Evolutionary conservation across 2,797 vertebrate species (phyloP).

Genomic region (Microhierax caerulescens): DNA sequence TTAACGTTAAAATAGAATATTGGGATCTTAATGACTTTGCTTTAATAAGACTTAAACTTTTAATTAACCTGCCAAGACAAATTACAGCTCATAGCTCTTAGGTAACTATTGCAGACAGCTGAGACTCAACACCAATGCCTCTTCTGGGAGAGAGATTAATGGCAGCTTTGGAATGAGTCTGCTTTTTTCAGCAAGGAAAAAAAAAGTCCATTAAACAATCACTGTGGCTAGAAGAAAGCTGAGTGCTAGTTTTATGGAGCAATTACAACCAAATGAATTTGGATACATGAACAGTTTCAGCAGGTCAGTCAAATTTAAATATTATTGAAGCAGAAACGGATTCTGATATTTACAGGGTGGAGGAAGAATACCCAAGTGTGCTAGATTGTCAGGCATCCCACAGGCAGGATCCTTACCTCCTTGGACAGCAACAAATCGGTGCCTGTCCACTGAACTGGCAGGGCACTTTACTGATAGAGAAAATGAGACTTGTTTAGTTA

Average conservation of each 20-base stretch:
- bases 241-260: slow-evolving; percentile 33
- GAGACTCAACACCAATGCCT: slow-evolving; percentile 67
- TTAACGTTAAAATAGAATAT: slow-evolving; percentile 52
- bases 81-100: slow-evolving; percentile 69
- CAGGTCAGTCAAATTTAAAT: neutral
- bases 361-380: neutral
- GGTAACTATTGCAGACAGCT: slow-evolving; percentile 72
- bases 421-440: neutral
- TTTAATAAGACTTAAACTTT: slow-evolving; percentile 77
- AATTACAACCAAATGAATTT: slow-evolving; percentile 20
- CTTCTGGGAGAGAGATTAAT: slow-evolving; percentile 69
- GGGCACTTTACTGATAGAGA: neutral
- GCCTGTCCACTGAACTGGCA: neutral
- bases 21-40: slow-evolving; percentile 68
- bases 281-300: neutral
- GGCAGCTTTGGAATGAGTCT: slow-evolving; percentile 44
- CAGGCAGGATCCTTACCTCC: neutral
- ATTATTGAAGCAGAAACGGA: neutral
- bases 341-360: neutral
- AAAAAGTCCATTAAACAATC: slow-evolving; percentile 62
- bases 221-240: slow-evolving; percentile 30
- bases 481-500: neutral
- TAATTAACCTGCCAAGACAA: slow-evolving; percentile 81
- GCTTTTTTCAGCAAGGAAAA: slow-evolving; percentile 44
- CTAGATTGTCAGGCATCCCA: neutral